Conservation (phyloP, 53 echinoderm and acorn worm species). For the Paracentrotus lividus region DNA sequence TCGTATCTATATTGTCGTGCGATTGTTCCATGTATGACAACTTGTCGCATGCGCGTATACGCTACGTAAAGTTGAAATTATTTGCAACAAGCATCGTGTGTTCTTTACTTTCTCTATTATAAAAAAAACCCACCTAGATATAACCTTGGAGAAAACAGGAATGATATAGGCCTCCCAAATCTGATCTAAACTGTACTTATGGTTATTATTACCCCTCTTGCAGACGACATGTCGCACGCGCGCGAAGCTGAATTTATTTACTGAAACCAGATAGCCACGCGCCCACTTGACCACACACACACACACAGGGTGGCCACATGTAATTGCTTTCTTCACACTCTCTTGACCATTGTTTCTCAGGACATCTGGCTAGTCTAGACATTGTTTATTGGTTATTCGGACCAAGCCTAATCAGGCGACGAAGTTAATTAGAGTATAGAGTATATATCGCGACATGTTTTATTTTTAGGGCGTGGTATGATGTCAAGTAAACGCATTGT, state of each 20-base stretch:
- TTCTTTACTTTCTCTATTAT: too few relatives aligned
- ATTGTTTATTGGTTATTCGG: conserved; percentile 10
- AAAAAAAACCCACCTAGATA: too few relatives aligned
- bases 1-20: too few relatives aligned
- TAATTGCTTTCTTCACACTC: conserved; percentile 26
- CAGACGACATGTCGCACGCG: conserved; percentile 3
- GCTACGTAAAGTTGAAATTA: too few relatives aligned
- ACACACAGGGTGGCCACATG: neutral
- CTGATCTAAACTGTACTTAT: neutral
- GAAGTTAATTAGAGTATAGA: neutral
- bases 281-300: conserved; percentile 21
- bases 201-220: neutral
- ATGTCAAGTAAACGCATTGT: too few relatives aligned
- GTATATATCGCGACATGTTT: neutral
- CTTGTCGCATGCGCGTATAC: too few relatives aligned
- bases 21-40: too few relatives aligned
- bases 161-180: neutral
- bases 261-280: conserved; percentile 23
- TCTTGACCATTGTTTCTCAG: neutral
- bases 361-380: conserved; percentile 33
- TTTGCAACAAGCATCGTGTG: too few relatives aligned
- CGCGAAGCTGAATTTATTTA: conserved; percentile 23
- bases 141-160: too few relatives aligned
- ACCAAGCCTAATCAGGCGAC: neutral
- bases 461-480: too few relatives aligned